phyloP scores from a whole-genome alignment of 2,797 vertebrate genomes.

The Sebastes steindachneri region DNA sequence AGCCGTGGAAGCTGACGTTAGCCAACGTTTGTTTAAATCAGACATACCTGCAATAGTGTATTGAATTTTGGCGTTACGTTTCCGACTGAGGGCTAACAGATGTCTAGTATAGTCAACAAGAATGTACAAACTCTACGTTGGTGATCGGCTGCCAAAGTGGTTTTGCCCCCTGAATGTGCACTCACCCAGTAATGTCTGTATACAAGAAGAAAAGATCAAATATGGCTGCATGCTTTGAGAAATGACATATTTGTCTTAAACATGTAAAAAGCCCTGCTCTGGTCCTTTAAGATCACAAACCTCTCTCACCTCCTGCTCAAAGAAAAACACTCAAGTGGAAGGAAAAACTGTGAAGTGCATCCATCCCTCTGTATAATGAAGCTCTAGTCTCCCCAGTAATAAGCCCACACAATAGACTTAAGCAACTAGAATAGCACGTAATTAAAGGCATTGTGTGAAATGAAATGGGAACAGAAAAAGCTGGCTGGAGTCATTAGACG shows the following conservation, averaged over 20 bases:
- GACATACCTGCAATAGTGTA: no score
- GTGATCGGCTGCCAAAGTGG: no score
- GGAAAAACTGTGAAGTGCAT: slow-evolving; percentile 2
- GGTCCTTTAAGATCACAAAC: neutral
- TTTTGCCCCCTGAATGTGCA: no score
- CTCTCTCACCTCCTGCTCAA: neutral
- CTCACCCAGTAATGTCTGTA: no score
- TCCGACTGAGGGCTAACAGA: no score
- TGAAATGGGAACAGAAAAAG: slow-evolving; percentile 49
- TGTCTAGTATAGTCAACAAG: no score
- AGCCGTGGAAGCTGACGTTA: fast-evolving
- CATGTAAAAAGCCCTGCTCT: fast-evolving
- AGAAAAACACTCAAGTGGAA: neutral
- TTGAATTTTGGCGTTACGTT: no score
- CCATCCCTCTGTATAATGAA: slow-evolving; percentile 22
- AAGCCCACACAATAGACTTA: slow-evolving; percentile 50
- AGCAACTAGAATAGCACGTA: slow-evolving; percentile 44
- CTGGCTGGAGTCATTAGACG: slow-evolving; percentile 56
- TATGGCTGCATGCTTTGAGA: neutral
- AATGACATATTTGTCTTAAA: neutral
- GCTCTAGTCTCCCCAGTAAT: slow-evolving; percentile 20
- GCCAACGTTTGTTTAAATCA: no score
- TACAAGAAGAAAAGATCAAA: neutral
- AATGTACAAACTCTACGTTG: no score
- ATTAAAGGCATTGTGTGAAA: slow-evolving; percentile 72